Evolutionary conservation across 2,888 invertebrate species (phyloP).

Genomic region (Ceraclea dissimilis): DNA sequence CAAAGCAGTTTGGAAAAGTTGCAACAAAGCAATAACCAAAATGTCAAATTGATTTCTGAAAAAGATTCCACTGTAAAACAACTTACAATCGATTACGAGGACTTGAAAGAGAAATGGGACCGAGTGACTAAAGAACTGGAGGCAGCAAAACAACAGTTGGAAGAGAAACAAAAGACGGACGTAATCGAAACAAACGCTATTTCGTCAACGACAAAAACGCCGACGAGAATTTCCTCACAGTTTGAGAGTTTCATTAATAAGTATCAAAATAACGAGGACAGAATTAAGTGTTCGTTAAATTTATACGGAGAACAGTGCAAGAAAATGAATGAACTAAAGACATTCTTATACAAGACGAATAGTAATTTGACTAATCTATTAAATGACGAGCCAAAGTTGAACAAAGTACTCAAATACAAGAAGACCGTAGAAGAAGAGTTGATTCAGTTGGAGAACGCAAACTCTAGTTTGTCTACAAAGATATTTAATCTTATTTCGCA

Average conservation of each 20-base stretch:
- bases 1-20: not conserved
- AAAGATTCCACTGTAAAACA: not conserved
- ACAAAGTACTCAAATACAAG: conserved; percentile 2
- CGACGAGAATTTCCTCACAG: not conserved
- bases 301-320: not conserved
- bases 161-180: conserved; percentile 10
- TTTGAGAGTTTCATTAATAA: conserved; percentile 7
- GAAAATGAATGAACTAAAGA: not conserved
- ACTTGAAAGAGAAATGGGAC: not conserved
- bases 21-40: not conserved
- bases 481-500: conserved; percentile 6
- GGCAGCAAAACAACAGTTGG: conserved; percentile 4
- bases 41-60: not conserved
- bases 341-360: conserved; percentile 5
- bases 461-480: not conserved
- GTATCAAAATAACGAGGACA: not conserved
- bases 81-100: not conserved
- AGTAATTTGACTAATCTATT: not conserved
- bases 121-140: conserved; percentile 1
- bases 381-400: conserved; percentile 4
- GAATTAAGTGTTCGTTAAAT: not conserved
- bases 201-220: conserved; percentile 10
- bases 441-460: not conserved
- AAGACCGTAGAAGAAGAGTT: conserved; percentile 4
- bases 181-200: conserved; percentile 6